Conservation (phyloP, 2,888 invertebrate genomes). For the Exocentrus adspersus region DNA sequence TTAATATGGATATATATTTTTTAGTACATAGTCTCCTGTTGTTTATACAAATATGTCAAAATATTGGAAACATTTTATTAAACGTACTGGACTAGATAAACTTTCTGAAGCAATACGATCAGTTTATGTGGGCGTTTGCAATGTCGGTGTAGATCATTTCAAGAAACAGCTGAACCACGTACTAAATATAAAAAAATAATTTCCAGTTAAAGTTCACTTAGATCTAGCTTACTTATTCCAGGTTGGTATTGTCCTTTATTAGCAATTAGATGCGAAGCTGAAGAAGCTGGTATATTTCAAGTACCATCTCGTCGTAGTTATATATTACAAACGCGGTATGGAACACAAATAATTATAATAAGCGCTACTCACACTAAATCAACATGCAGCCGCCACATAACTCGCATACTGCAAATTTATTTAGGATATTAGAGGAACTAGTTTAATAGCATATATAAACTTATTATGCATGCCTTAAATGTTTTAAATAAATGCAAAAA, state of each 20-base stretch:
- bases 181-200: too few relatives aligned
- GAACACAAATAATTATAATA: conserved; percentile 30
- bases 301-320: conserved; percentile 19
- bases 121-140: conserved; percentile 2
- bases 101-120: not conserved
- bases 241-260: too few relatives aligned
- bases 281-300: conserved; percentile 12
- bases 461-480: conserved; percentile 12
- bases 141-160: conserved; percentile 1
- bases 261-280: conserved; percentile 16
- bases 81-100: conserved; percentile 5
- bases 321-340: conserved; percentile 28
- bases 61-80: conserved; percentile 7
- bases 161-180: not conserved
- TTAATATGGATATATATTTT: too few relatives aligned
- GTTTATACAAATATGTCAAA: conserved; percentile 14
- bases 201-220: too few relatives aligned
- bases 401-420: conserved; percentile 14
- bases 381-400: conserved; percentile 17
- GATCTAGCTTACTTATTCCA: too few relatives aligned
- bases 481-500: not conserved
- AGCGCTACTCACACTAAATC: conserved; percentile 26
- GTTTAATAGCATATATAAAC: conserved; percentile 17
- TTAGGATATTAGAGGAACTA: conserved; percentile 20
- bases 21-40: too few relatives aligned